Base-by-base conservation (phyloP, 2,888 invertebrate genomes). In the Clunio marinus region DNA sequence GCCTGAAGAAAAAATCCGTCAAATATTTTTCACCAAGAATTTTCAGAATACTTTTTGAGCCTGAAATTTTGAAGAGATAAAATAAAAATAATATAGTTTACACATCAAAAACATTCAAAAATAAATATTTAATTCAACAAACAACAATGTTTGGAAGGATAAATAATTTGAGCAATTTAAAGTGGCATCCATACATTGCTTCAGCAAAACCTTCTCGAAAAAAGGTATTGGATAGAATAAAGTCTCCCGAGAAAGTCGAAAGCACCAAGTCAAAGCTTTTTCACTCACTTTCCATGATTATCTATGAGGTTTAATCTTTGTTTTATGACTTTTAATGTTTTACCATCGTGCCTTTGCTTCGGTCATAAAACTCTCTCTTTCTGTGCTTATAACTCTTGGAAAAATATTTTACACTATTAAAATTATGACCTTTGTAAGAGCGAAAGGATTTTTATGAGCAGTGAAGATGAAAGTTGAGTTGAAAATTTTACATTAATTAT, bases 101-200 rank as follows among this genome's bases (percentile, higher is more conserved):
- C 24, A 58, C 58, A 58, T 58, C 58, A 58, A 58, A 58, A 62
- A 62, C 37, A 62, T 27, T 62, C 41, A 20, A 22, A 62, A 62
- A 35, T 62, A 62, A 62, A 62, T 41, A 62, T 62, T 62, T 62
- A 62, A 62, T 59, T 59, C 59, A 5, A 20, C 28, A 15, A 15
- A 59, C 28, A 59, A 59, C 37, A n/a, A 8, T 22, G 17, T 22
- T 5, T 51, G 51, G 7, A 22, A 51, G 17, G 17, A 51, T 51
- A 51, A 51, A 51, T 51, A 51, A 51, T 51, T 51, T 17, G 5
- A 51, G 51, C 17, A 17, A 51, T 51, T 51, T 51, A 22, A 22
- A 51, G 51, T 17, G 20, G 22, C 7, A 51, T 51, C 51, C n/a
- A n/a, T n/a, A n/a, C n/a, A n/a, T n/a, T n/a, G n/a, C n/a, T n/a